These are phyloP conservation scores for Ceraclea dissimilis DNA, from an alignment of 2,888 invertebrate species.

Conservation along the genomic window DNA sequence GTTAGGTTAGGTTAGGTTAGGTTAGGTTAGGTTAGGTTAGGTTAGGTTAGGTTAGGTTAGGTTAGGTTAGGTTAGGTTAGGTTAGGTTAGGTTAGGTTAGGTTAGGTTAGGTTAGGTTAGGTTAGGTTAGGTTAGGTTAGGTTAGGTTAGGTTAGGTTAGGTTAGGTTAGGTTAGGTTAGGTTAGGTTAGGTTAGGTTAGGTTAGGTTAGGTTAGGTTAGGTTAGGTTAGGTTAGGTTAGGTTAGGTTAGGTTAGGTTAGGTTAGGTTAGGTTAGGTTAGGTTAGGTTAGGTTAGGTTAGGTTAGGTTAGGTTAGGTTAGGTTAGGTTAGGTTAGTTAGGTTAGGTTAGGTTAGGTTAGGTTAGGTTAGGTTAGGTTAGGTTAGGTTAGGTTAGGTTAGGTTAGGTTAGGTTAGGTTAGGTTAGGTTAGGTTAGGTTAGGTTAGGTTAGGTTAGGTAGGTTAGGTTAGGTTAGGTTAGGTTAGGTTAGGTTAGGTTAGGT, in stretches of 20 bases:
- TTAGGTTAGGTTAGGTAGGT: slow-evolving; percentile 3
- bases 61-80: slow-evolving; percentile 19
- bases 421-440: slow-evolving; percentile 4
- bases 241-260: slow-evolving; percentile 27
- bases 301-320: slow-evolving; percentile 26
- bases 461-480: slow-evolving; percentile 3
- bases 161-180: slow-evolving; percentile 26
- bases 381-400: slow-evolving; percentile 8
- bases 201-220: slow-evolving; percentile 26
- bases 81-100: slow-evolving; percentile 1
- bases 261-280: slow-evolving; percentile 19
- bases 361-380: slow-evolving; percentile 3
- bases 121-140: slow-evolving; percentile 5
- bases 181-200: slow-evolving; percentile 22
- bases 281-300: slow-evolving; percentile 22
- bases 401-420: slow-evolving; percentile 16
- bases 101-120: slow-evolving; percentile 16
- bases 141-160: slow-evolving; percentile 24
- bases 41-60: slow-evolving; percentile 23
- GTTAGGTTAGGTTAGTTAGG: slow-evolving; percentile 16
- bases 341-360: slow-evolving; percentile 3
- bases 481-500: slow-evolving; percentile 3
- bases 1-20: slow-evolving; percentile 24
- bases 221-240: slow-evolving; percentile 27
- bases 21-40: slow-evolving; percentile 23